Percentiles rank a stretch among this genome's conserved stretches.
These are phyloP conservation scores for Melipona beecheii DNA, from an alignment of 2,888 invertebrate genomes.

Conservation along the genomic window DNA sequence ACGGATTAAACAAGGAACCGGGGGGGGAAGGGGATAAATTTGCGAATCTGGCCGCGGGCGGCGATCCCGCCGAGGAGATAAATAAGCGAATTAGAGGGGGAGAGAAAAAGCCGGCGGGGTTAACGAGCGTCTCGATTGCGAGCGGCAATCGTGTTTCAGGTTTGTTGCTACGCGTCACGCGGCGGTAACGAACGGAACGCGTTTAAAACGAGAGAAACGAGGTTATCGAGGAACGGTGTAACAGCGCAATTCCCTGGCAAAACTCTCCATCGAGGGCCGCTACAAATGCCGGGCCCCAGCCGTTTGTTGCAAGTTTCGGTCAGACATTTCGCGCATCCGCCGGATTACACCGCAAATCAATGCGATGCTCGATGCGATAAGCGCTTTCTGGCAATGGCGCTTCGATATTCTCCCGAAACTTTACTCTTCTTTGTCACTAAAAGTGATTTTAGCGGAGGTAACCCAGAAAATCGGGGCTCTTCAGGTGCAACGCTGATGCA, in stretches of 20 bases:
- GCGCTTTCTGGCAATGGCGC: neutral
- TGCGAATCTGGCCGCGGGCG: neutral
- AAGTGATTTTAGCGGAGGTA: too few relatives aligned
- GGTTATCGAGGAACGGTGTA: conserved; percentile 32
- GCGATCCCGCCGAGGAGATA: neutral
- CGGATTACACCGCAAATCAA: conserved; percentile 39
- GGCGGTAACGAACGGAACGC: conserved; percentile 30
- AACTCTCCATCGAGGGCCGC: conserved; percentile 18
- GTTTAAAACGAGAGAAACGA: conserved; percentile 18
- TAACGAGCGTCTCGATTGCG: neutral
- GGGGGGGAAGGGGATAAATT: neutral
- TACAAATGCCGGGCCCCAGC: conserved; percentile 17
- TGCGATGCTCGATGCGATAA: conserved; percentile 13
- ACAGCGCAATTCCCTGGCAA: conserved; percentile 23
- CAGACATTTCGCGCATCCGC: conserved; percentile 31
- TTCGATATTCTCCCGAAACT: neutral
- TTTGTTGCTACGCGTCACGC: conserved; percentile 2
- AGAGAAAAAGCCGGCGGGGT: too few relatives aligned
- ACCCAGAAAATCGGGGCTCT: too few relatives aligned
- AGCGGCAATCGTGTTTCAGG: conserved; percentile 2
- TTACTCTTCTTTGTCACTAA: neutral
- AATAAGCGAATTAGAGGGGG: neutral
- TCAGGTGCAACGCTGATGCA: too few relatives aligned
- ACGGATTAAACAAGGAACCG: neutral
- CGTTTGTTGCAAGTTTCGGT: conserved; percentile 26